phyloP scores from a whole-genome alignment of 2,797 vertebrate species.

The Muscicapa comitata region DNA sequence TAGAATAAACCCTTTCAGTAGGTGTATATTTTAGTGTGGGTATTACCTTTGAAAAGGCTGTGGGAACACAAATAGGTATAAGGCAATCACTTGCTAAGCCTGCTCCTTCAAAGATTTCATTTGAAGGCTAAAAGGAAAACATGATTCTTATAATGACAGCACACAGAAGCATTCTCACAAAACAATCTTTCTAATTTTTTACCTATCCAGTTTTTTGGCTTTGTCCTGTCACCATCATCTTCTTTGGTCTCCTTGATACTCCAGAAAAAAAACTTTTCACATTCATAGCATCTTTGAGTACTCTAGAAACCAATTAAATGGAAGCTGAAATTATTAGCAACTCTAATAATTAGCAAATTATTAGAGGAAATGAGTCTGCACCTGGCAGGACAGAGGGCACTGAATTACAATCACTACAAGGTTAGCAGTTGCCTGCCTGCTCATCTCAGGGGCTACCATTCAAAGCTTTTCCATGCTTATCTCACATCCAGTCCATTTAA shows the following conservation, averaged over 20 bases:
- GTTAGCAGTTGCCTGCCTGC: neutral
- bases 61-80: neutral
- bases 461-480: neutral
- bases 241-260: neutral
- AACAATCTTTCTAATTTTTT: neutral
- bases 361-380: neutral
- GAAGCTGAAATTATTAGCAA: neutral
- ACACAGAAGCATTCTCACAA: neutral
- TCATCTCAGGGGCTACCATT: neutral
- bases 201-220: neutral
- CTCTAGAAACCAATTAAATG: neutral
- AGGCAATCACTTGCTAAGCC: neutral
- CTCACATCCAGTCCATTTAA: neutral
- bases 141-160: rapidly evolving
- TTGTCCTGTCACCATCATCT: neutral
- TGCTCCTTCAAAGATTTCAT: neutral
- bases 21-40: neutral
- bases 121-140: neutral
- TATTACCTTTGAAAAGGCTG: neutral
- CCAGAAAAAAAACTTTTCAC: neutral
- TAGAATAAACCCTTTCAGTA: neutral
- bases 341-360: neutral
- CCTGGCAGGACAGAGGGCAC: neutral
- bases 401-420: neutral
- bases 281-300: neutral